Base-by-base conservation (phyloP, 2,797 vertebrate species). In the Florisuga fusca region DNA sequence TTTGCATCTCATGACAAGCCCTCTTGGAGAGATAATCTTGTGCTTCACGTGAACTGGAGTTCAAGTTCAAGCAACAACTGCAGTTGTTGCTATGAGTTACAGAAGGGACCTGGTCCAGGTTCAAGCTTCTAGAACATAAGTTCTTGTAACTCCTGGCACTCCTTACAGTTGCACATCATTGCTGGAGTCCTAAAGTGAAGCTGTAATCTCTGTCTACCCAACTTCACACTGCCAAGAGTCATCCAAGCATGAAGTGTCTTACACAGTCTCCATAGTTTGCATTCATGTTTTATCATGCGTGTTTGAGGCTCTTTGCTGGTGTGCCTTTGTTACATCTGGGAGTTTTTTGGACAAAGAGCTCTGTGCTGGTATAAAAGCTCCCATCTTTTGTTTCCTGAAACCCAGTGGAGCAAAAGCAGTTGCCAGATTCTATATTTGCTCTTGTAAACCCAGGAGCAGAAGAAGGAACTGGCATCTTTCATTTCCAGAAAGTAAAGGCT, bases 141-240 rank as follows among this genome's bases (percentile, higher is more conserved):
- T 54, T 53, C 67, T 77, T 86, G 7, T 81, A 75, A 57, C 41
- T 86, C 36, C 41, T 81, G 61, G 33, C 27, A 34, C 50, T 63
- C 33, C 50, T 84, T 0, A 0, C 16, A 23, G 34, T 17, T 84
- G 55, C n/a, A 31, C 9, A 6, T 61, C 4, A 3, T 75, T 1
- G 0, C 45, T 54, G 45, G 59, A 64, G 38, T n/a, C 61, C 57
- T 91, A 17, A 46, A 81, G 34, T 1, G 4, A 64, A 34, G 45
- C 68, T 4, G 1, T 77, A 63, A 53, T 64, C 78, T 73, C 34
- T 33, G 0, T 45, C 41, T 85, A 71, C 41, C 11, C 68, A 66
- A 3, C 57, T 75, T 87, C 18, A 20, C 3, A 3, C 53, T 94
- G 67, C n/a, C 48, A 48, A 29, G 73, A 78, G 57, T 79, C 61